Evolutionary conservation across 2,888 invertebrate species (phyloP), one percentile per base, ranked within the genome.

Genomic region (Sycophila texana): DNA sequence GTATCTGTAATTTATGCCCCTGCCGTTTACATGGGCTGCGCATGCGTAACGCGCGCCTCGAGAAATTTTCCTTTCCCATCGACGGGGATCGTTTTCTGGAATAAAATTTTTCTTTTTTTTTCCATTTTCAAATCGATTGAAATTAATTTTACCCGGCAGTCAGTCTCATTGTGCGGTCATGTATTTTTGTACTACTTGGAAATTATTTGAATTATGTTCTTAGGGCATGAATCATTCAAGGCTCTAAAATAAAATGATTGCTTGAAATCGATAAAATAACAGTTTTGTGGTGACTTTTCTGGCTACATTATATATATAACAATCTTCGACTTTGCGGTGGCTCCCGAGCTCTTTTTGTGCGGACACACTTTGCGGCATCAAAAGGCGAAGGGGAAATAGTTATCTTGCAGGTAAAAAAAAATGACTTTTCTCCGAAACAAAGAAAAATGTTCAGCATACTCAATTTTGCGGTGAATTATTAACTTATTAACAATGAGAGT

Each of bases 201-300:
- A 53, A 53, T 16, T n/a, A 18, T 53, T 51, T 16, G 18, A 39
- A 53, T 73, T 18, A 18, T 14, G 53, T 73, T 63, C 30, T 39
- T 18, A 16, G 39, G 55, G 55, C 20, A 20, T 53, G 65, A 63
- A 55, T 76, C 61, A 61, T 60, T 51, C 14, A 22, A 14, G 18
- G 47, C 20, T 70, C 51, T 60, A 61, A 55, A 76, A 53, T 61
- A 26, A 39, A 47, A 53, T 39, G 75, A 26, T 22, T n/a, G 49
- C 39, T 39, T 13, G 5, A 10, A 20, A 65, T 74, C 73, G 39
- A 74, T 74, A 65, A 65, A 74, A 74, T 65, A 20, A 39, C 65
- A 74, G 16, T 63, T 63, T 63, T 65, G 72, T 13, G 72, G 60
- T 72, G n/a, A 61, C 60, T 61, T 61, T 61, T 22, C 13, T 18